A percentile compares a stretch with the other conserved stretches of the same genome.
Evolutionary conservation across 2,888 invertebrate genomes (phyloP).

Genomic region (Laspeyria flexula): DNA sequence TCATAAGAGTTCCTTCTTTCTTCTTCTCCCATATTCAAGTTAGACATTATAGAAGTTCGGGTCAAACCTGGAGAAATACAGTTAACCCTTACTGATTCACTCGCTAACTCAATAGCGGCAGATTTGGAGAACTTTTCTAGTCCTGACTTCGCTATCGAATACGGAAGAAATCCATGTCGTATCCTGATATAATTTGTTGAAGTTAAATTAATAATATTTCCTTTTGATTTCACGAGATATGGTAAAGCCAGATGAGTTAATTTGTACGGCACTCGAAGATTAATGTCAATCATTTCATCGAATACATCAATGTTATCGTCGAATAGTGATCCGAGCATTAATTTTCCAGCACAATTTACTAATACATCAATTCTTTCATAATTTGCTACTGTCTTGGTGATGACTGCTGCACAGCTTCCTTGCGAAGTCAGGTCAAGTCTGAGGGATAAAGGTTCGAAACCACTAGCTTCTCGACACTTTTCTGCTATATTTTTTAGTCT

Average conservation of each 20-base stretch:
- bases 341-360: constrained; percentile 92
- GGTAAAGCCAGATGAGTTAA: constrained; percentile 93
- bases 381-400: constrained; percentile 88
- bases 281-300: constrained; percentile 93
- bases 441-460: constrained; percentile 61
- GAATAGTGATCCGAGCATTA: constrained; percentile 89
- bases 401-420: constrained; percentile 86
- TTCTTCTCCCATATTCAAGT: constrained; percentile 48
- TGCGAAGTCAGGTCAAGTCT: constrained; percentile 87
- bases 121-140: constrained; percentile 55
- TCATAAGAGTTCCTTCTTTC: constrained; percentile 44
- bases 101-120: constrained; percentile 55
- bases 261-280: constrained; percentile 90
- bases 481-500: constrained; percentile 53
- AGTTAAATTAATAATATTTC: constrained; percentile 95
- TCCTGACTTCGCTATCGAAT: constrained; percentile 52
- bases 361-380: constrained; percentile 90
- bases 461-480: constrained; percentile 48
- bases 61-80: constrained; percentile 55
- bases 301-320: constrained; percentile 92
- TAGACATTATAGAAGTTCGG: constrained; percentile 51
- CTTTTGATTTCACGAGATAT: constrained; percentile 90
- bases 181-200: constrained; percentile 90
- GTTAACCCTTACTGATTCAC: constrained; percentile 57
- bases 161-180: constrained; percentile 56